These are phyloP conservation scores for Polydrusus cervinus DNA, from an alignment of 2,888 invertebrate species.

Conservation along the genomic window DNA sequence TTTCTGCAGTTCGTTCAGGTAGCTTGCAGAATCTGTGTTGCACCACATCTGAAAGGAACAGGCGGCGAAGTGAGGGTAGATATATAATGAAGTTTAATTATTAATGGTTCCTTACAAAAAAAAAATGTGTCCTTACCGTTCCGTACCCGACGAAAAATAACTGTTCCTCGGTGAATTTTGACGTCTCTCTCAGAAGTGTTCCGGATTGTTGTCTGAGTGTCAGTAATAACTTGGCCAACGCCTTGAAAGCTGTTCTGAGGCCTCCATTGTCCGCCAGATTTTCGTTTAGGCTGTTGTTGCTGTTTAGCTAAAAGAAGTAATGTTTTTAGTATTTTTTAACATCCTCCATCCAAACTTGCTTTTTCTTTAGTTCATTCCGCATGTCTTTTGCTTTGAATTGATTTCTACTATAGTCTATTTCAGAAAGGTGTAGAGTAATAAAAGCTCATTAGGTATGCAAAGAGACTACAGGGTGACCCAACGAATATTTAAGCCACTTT, in stretches of 20 bases:
- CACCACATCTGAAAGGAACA: conserved; percentile 67
- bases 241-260: conserved; percentile 65
- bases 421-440: no score
- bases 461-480: no score
- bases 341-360: no score
- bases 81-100: no score
- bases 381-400: no score
- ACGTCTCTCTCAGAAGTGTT: conserved; percentile 18
- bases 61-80: background rate
- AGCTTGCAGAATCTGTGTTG: conserved; percentile 62
- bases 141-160: conserved; percentile 69
- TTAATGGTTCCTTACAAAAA: no score
- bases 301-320: conserved; percentile 69
- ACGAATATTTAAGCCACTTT: no score
- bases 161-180: conserved; percentile 65
- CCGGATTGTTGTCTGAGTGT: conserved; percentile 23
- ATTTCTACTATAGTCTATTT: no score
- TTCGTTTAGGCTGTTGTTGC: conserved; percentile 72
- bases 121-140: conserved; percentile 69
- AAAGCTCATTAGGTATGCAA: no score
- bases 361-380: no score
- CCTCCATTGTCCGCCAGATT: conserved; percentile 71
- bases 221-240: conserved; percentile 61
- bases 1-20: conserved; percentile 58
- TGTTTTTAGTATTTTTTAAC: no score